Base-by-base conservation (phyloP, 2,113 vertebrate species). In the Corythornis vintsioides region DNA sequence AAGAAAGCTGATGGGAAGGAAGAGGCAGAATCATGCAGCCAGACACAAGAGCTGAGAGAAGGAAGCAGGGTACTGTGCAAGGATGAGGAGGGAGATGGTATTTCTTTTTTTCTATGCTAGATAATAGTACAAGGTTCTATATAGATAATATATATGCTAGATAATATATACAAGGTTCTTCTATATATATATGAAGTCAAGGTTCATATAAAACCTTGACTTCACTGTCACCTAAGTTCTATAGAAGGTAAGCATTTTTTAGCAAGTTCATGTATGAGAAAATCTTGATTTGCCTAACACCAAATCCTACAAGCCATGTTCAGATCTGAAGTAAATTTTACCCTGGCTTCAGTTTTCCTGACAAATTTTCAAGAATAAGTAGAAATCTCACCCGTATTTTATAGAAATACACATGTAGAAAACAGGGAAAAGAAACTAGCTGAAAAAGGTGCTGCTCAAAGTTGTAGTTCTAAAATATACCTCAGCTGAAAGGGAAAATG, bases 381-480 rank as follows among this genome's bases (percentile, higher is more conserved):
- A 85, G 75, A 92, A 89, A 85, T 63, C 80, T 70, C 74, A 91
- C 85, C 47, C n/a, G 7, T 80, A 73, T 82, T 92, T 94, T 92
- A 28, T 31, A 81, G 70, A 95, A 94, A 87, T 78, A 57, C 29
- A 52, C 31, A n/a, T 92, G 56, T 73, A 95, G 64, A 89, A 89
- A 92, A 69, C 19, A 7, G n/a, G 56, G 31, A 78, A 73, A 73
- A 64, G 70, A 83, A 50, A 28, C 21, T 69, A 66, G 33, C 67
- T 79, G 59, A 29, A 85, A 87, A 94, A 86, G 50, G 28, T 0
- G 0, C 33, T 80, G 55, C 50, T 92, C 45, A 33, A 88, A 88
- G 67, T 45, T 85, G 31, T 13, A 56, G 50, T 45, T 85, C 18
- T 83, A 21, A 69, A 75, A 90, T 56, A 24, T 75, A 19, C 7